phyloP scores from a whole-genome alignment of 2,797 vertebrate species.

The Enteromius trimaculatus region DNA sequence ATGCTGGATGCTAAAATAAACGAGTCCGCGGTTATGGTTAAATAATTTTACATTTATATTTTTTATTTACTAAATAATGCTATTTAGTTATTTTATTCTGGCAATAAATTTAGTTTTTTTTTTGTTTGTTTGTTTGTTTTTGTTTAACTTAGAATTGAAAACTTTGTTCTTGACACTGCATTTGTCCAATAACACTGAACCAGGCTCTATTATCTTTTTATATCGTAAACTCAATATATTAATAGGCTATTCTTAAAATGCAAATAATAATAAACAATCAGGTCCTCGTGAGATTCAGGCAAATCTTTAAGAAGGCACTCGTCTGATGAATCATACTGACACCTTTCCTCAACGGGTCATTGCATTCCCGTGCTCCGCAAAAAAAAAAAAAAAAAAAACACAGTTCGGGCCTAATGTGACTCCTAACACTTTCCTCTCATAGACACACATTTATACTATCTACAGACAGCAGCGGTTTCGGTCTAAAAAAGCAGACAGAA shows the following conservation, averaged over 20 bases:
- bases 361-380: conserved; percentile 62
- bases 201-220: neutral
- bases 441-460: conserved; percentile 48
- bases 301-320: conserved; percentile 44
- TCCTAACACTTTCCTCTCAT: conserved; percentile 56
- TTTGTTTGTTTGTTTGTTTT: too few relatives aligned
- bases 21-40: neutral
- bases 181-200: neutral
- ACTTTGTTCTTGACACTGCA: neutral
- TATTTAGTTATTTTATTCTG: neutral
- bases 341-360: conserved; percentile 71
- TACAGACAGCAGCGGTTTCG: conserved; percentile 44
- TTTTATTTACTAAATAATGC: neutral
- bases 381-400: conserved; percentile 54
- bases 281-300: conserved; percentile 1
- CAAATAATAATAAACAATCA: neutral
- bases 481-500: conserved; percentile 28
- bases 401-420: conserved; percentile 70
- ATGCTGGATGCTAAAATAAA: neutral
- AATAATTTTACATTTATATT: too few relatives aligned
- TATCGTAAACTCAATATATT: neutral
- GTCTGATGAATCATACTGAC: conserved; percentile 73
- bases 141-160: neutral
- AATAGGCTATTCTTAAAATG: neutral
- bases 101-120: neutral